phyloP scores from a whole-genome alignment of 2,113 vertebrate species.

The Chaenocephalus aceratus region DNA sequence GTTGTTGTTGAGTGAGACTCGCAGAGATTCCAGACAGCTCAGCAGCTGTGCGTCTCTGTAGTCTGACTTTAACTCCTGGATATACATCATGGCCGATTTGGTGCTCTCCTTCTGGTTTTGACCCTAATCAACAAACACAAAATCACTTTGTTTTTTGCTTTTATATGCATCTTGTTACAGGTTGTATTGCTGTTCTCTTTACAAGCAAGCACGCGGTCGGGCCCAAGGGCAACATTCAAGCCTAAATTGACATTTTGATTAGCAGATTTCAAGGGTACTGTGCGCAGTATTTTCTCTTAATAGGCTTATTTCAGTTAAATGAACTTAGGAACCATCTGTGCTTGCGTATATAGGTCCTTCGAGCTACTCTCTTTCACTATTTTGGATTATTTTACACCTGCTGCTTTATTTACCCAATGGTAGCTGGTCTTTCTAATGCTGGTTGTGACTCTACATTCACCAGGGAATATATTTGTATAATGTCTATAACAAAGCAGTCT shows the following conservation, averaged over 20 bases:
- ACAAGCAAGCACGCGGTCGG: slow-evolving; percentile 3
- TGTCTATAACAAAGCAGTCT: neutral
- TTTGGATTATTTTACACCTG: slow-evolving; percentile 26
- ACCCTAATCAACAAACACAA: slow-evolving; percentile 78
- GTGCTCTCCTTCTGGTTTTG: slow-evolving; percentile 91
- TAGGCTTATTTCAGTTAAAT: slow-evolving; percentile 48
- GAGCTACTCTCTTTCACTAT: neutral
- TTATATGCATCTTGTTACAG: slow-evolving; percentile 8
- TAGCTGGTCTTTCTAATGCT: neutral
- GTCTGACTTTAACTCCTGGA: slow-evolving; percentile 90
- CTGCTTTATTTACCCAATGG: slow-evolving; percentile 10
- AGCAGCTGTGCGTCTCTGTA: slow-evolving; percentile 86
- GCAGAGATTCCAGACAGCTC: slow-evolving; percentile 89
- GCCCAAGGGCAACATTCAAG: slow-evolving; percentile 19
- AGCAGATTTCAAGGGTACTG: slow-evolving; percentile 10
- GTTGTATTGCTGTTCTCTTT: slow-evolving; percentile 14
- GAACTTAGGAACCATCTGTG: slow-evolving; percentile 42
- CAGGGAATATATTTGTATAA: neutral
- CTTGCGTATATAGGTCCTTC: slow-evolving; percentile 13
- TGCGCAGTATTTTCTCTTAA: slow-evolving; percentile 16
- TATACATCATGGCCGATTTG: slow-evolving; percentile 90
- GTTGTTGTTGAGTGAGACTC: slow-evolving; percentile 94
- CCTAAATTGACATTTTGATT: slow-evolving; percentile 36
- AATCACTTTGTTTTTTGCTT: neutral
- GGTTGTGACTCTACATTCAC: neutral